Evolutionary conservation across 2,888 invertebrate genomes (phyloP).

Genomic region (Heliothis peltigera): DNA sequence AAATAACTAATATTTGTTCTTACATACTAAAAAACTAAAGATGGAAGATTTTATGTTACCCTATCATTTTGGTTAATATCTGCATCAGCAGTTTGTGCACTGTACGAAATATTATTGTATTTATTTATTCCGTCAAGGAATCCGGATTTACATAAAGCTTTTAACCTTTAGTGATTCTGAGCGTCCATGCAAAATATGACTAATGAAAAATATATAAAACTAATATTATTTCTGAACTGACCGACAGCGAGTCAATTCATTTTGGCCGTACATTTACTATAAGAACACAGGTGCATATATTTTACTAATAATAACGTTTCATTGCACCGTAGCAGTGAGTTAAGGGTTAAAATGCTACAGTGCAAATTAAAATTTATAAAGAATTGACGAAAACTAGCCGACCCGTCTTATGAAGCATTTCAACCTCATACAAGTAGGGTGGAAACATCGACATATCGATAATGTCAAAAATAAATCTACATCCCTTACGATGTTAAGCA

Average conservation of each 20-base stretch:
- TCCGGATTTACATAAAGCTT: constrained; percentile 2
- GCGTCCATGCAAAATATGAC: constrained; percentile 59
- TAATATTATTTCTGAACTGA: constrained; percentile 65
- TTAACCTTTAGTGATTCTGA: constrained; percentile 40
- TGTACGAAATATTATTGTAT: constrained; percentile 50
- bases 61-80: constrained; percentile 77
- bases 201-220: constrained; percentile 47
- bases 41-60: constrained; percentile 77
- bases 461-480: constrained; percentile 35
- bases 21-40: constrained; percentile 78
- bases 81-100: constrained; percentile 78
- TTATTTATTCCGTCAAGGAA: background rate
- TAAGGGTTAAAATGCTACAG: constrained; percentile 63
- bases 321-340: constrained; percentile 60
- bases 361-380: constrained; percentile 71
- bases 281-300: constrained; percentile 70
- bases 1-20: constrained; percentile 71
- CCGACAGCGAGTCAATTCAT: constrained; percentile 66
- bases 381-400: constrained; percentile 77
- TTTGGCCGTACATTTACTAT: constrained; percentile 73
- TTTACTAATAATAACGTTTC: constrained; percentile 51
- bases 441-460: constrained; percentile 31
- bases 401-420: constrained; percentile 62
- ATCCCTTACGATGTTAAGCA: constrained; percentile 54
- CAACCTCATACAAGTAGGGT: constrained; percentile 48